Conservation (phyloP, 2,797 vertebrate genomes). For the Myotis myotis region DNA sequence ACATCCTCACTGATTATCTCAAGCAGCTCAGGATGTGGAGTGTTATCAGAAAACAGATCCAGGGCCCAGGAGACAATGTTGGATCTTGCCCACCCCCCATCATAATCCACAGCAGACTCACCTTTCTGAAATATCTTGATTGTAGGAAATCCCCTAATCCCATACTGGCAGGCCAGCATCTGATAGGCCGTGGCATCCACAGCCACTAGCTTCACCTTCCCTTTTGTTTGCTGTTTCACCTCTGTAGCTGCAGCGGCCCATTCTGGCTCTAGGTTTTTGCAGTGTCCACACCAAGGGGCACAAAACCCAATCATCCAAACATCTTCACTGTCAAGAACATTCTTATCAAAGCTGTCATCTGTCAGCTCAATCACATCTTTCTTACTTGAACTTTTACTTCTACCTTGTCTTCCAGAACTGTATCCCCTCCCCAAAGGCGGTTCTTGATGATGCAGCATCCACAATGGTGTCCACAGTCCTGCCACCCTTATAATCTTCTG, state of each 20-base stretch:
- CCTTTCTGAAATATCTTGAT: conserved; percentile 98
- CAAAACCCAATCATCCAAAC: conserved; percentile 99
- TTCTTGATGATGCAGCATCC: conserved; percentile 94
- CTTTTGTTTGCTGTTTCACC: conserved; percentile 94
- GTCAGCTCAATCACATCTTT: conserved; percentile 95
- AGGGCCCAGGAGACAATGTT: conserved; percentile 92
- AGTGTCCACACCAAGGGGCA: conserved; percentile 99
- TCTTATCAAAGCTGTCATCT: conserved; percentile 93
- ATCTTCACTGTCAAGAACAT: conserved; percentile 88
- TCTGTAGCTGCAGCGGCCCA: conserved; percentile 95
- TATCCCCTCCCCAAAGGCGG: conserved; percentile 90
- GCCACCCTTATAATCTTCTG: conserved; percentile 96
- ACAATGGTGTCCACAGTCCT: conserved; percentile 93
- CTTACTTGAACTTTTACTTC: conserved; percentile 84
- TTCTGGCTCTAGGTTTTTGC: conserved; percentile 97
- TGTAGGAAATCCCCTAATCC: conserved; percentile 96
- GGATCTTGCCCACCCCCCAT: conserved; percentile 91
- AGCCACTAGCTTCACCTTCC: conserved; percentile 93
- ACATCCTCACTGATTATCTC: conserved; percentile 92
- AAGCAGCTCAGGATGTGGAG: conserved; percentile 90
- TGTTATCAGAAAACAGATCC: conserved; percentile 94
- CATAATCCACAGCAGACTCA: conserved; percentile 93
- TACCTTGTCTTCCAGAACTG: conserved; percentile 88
- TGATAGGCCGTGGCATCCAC: conserved; percentile 95
- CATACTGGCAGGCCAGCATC: conserved; percentile 88